These are phyloP conservation scores for Nyctalus aviator DNA, from an alignment of 2,797 vertebrate species.

Conservation along the genomic window DNA sequence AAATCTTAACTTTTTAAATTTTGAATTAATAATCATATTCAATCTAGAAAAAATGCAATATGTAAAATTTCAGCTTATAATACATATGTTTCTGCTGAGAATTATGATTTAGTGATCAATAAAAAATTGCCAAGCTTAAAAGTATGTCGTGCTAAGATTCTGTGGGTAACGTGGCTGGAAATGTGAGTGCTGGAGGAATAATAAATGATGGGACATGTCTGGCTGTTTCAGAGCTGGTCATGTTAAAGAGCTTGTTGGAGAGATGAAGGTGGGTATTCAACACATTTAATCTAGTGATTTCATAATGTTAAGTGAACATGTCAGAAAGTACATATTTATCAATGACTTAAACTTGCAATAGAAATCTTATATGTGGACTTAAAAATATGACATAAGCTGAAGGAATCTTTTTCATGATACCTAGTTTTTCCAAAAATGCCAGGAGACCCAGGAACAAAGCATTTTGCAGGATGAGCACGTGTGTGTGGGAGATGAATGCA, in stretches of 20 bases:
- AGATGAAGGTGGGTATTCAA: background rate
- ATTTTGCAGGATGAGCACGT: background rate
- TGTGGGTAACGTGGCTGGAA: background rate
- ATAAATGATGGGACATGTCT: background rate
- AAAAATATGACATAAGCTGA: too few species aligned
- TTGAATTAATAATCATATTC: background rate
- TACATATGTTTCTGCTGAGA: constrained; percentile 13
- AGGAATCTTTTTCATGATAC: too few species aligned
- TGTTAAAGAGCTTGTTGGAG: background rate
- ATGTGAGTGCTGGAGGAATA: background rate
- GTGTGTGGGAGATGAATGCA: background rate
- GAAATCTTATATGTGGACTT: background rate
- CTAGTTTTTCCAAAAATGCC: background rate
- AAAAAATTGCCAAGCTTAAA: constrained; percentile 5
- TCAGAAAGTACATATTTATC: constrained; percentile 20
- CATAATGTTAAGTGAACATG: background rate
- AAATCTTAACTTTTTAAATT: constrained; percentile 41
- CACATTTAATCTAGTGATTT: background rate
- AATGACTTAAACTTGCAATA: constrained; percentile 33
- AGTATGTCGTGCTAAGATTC: background rate
- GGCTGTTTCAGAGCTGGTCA: background rate
- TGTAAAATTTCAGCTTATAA: background rate
- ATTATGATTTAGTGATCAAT: background rate
- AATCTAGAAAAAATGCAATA: background rate
- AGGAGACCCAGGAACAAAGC: background rate